Evolutionary conservation across 1,140 invertebrate species (phyloP), one percentile per base, ranked within the genome.

Genomic region (Sogatella furcifera): DNA sequence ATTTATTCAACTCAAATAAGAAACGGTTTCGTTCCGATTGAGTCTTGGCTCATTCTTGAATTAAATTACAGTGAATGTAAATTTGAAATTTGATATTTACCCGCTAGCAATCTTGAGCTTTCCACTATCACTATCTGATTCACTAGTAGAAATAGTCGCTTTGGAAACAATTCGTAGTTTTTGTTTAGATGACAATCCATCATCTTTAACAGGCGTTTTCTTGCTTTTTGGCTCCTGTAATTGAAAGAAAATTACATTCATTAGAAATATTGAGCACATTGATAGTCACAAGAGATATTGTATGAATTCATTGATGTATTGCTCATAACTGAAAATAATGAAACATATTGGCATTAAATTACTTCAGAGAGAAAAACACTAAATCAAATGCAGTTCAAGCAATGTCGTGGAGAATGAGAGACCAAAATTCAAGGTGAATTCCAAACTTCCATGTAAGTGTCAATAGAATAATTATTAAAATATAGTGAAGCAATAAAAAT

Each of bases 141-240:
- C 92, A 67, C 89, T 93, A 0, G 92, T 95, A 0, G 94, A 97
- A 60, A 97, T 96, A 0, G 91, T 94, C 62, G 90, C 94, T 74
- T 97, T 97, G 0, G 94, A 97, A 0, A 95, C 85, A 68, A 97
- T 87, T 70, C 90, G 87, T 17, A 85, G 79, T 52, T 91, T 87
- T 69, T 93, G 90, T 75, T 92, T 94, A 5, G 84, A 80, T 46
- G 84, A 81, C 21, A 90, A 78, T 14, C 86, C 88, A 64, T 89
- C 87, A 34, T 72, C 67, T 65, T 42, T 41, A 77, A 72, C 17
- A 74, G 69, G 73, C 62, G 81, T 76, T 69, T 77, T 76, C 66
- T 73, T 72, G 57, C 52, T 60, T 65, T 69, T 65, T 22, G 60
- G 62, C 46, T 69, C 66, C 64, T 66, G 34, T 43, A 58, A 43